Percentiles rank a stretch among this genome's conserved stretches.
Conservation (phyloP, 2,113 vertebrate species). For the Aphyosemion australe region DNA sequence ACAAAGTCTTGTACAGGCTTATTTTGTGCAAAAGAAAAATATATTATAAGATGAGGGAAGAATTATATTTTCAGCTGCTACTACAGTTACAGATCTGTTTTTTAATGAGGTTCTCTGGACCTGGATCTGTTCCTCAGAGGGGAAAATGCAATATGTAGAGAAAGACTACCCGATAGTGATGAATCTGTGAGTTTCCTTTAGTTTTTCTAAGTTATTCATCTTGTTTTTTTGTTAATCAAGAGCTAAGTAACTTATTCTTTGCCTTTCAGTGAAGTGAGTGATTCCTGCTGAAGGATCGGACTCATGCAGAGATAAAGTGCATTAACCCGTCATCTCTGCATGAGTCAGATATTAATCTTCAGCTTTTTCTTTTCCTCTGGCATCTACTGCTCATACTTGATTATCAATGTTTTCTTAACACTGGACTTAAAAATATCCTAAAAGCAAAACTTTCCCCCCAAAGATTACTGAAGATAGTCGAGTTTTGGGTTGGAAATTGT, state of each 20-base stretch:
- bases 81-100: conserved; percentile 51
- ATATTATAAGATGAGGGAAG: conserved; percentile 11
- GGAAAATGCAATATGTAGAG: conserved; percentile 59
- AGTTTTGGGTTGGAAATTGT: conserved; percentile 5
- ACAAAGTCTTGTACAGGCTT: conserved; percentile 28
- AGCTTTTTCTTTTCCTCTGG: conserved; percentile 47
- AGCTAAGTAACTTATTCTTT: conserved; percentile 31
- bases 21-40: conserved; percentile 46
- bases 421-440: conserved; percentile 62
- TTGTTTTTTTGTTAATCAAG: conserved; percentile 30
- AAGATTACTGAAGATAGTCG: conserved; percentile 52
- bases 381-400: conserved; percentile 45
- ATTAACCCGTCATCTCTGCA: too few relatives aligned
- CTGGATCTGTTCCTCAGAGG: conserved; percentile 27
- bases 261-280: conserved; percentile 40
- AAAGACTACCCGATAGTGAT: conserved; percentile 38
- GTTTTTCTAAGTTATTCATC: conserved; percentile 17
- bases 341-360: too few relatives aligned
- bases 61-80: conserved; percentile 53
- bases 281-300: conserved; percentile 48
- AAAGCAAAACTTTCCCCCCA: conserved; percentile 63
- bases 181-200: conserved; percentile 49
- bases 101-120: conserved; percentile 40
- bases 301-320: conserved; percentile 28
- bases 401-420: conserved; percentile 48